phyloP scores from a whole-genome alignment of 2,888 invertebrate genomes.

The Nineta flava region DNA sequence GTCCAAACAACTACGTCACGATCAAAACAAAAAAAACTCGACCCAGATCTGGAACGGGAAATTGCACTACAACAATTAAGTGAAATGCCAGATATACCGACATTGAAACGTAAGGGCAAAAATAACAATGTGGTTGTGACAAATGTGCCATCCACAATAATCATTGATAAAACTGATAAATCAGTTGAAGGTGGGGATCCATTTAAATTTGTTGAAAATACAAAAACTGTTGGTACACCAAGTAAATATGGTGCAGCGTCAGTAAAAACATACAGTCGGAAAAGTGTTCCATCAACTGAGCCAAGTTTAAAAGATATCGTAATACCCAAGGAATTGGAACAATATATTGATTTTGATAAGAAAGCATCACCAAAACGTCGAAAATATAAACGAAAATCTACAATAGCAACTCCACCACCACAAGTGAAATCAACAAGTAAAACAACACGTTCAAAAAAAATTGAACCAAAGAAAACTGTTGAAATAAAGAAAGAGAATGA shows the following conservation, averaged over 20 bases:
- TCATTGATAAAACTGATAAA: neutral
- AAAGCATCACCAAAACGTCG: neutral
- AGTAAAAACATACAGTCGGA: conserved; percentile 6
- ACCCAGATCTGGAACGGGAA: conserved; percentile 32
- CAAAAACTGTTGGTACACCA: neutral
- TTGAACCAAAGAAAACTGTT: no score
- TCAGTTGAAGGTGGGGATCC: neutral
- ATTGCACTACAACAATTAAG: conserved; percentile 38
- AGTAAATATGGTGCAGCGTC: neutral
- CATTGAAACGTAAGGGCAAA: neutral
- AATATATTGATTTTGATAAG: neutral
- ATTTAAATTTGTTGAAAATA: conserved; percentile 5
- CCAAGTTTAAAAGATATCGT: conserved; percentile 1
- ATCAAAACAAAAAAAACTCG: conserved; percentile 21
- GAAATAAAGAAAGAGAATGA: neutral
- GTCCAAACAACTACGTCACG: conserved; percentile 1
- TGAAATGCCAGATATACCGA: conserved; percentile 8
- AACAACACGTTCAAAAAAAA: neutral
- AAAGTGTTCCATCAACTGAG: neutral
- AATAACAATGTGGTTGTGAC: neutral
- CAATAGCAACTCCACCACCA: neutral
- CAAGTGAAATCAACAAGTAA: neutral
- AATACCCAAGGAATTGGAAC: conserved; percentile 5
- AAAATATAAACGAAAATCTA: neutral
- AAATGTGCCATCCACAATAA: neutral